Percentiles rank a stretch among this genome's conserved stretches.
phyloP scores from a whole-genome alignment of 2,797 vertebrate species.

The Eremophila alpestris region DNA sequence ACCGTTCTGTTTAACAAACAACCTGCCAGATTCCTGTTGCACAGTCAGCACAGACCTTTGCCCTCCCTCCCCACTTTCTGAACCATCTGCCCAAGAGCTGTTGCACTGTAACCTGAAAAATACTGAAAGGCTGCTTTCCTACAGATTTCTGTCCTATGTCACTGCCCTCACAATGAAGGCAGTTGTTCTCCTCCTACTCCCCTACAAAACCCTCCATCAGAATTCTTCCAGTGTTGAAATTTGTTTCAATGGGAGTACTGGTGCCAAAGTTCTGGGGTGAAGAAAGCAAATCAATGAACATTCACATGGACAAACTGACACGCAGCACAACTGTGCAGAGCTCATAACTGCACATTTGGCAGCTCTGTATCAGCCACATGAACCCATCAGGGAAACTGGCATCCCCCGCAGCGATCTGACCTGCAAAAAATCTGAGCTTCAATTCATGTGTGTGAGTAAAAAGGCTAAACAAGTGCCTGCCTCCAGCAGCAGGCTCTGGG shows the following conservation, averaged over 20 bases:
- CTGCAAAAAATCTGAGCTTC: neutral
- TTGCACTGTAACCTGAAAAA: constrained; percentile 21
- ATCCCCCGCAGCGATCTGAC: accelerated
- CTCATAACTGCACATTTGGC: neutral
- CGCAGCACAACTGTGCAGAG: neutral
- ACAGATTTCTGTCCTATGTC: neutral
- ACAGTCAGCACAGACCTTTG: neutral
- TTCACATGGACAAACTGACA: neutral
- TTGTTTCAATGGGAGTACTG: neutral
- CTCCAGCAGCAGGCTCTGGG: neutral
- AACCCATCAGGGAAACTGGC: neutral
- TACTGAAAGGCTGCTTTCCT: neutral
- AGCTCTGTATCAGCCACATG: neutral
- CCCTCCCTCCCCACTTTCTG: neutral
- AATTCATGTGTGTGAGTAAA: neutral
- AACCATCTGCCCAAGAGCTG: neutral
- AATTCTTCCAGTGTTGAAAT: neutral
- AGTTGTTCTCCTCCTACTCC: constrained; percentile 9
- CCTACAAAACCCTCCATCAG: neutral
- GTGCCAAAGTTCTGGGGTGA: neutral
- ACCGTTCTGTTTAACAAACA: neutral
- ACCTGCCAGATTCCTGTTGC: neutral
- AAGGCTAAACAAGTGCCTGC: neutral
- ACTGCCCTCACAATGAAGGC: neutral
- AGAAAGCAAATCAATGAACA: neutral